Evolutionary conservation across 2,797 vertebrate genomes (phyloP), one percentile per base, ranked within the genome.

Genomic region (Acanthurus leucopareius): DNA sequence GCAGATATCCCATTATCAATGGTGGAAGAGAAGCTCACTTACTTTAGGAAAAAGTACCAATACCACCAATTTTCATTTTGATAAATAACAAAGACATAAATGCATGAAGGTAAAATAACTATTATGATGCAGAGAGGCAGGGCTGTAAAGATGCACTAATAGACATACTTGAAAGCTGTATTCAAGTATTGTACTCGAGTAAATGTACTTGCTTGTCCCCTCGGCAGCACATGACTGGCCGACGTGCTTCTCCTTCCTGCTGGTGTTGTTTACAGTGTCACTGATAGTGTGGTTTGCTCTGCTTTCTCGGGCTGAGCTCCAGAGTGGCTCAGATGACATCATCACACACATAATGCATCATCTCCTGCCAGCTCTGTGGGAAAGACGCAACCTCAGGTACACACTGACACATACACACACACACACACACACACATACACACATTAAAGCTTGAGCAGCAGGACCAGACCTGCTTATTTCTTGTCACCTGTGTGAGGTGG

Each of bases 261-360:
- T 75, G 64, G 2, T 69, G 79, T 77, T 90, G 85, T 91, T 88
- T 86, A 87, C 84, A 63, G 73, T 84, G 79, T 79, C 78, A 51
- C 52, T 22, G 68, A 75, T 56, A n/a, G 45, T 84, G 76, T 79
- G 68, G 52, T 78, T 81, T 77, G 52, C 71, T 71, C 74, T 13
- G 75, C 83, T 91, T 81, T 88, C 69, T 81, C 80, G 57, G 69
- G 88, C 77, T 17, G 28, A 64, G 80, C 73, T 71, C 80, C 69
- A 70, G 76, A 73, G 73, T 20, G 56, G 70, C 47, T 80, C 44
- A 38, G 68, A 83, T 91, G 86, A 88, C 92, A 85, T 91, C 89
- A 90, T 68, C n/a, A 35, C 78, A 68, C 68, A 60, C 79, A 75
- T 88, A 57, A 25, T 71, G 62, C 87, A 80, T 84, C 86, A 54